Conservation (phyloP, 2,888 invertebrate genomes). For the Spialia ferax region DNA sequence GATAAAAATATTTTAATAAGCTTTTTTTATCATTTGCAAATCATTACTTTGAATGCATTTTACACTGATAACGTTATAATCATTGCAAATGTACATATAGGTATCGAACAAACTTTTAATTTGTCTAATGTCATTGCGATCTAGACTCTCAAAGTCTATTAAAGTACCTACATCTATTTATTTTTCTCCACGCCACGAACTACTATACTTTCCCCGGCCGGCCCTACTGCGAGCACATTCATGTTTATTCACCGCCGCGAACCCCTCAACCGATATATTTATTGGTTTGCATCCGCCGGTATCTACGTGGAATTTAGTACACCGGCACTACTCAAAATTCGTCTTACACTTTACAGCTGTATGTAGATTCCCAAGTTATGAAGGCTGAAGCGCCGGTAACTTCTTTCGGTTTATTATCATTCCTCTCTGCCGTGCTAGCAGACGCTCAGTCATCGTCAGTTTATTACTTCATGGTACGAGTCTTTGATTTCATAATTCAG, state of each 20-base stretch:
- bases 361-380: slow-evolving; percentile 57
- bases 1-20: too few species aligned
- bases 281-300: slow-evolving; percentile 71
- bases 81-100: too few species aligned
- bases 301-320: slow-evolving; percentile 67
- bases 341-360: slow-evolving; percentile 75
- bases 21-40: too few species aligned
- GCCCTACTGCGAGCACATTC: slow-evolving; percentile 46
- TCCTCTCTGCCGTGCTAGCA: slow-evolving; percentile 4
- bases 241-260: slow-evolving; percentile 62
- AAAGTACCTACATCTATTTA: too few species aligned
- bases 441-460: slow-evolving; percentile 17
- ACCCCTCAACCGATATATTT: slow-evolving; percentile 72
- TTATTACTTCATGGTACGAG: slow-evolving; percentile 31
- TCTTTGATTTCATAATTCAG: slow-evolving; percentile 25
- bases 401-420: slow-evolving; percentile 30
- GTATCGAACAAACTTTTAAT: too few species aligned
- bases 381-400: slow-evolving; percentile 28
- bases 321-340: slow-evolving; percentile 64
- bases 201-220: slow-evolving; percentile 40
- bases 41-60: too few species aligned
- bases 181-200: too few species aligned
- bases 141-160: too few species aligned
- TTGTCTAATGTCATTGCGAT: too few species aligned
- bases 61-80: too few species aligned